These are phyloP conservation scores for Chiroxiphia lanceolata DNA, from an alignment of 2,797 vertebrate species.

Conservation along the genomic window DNA sequence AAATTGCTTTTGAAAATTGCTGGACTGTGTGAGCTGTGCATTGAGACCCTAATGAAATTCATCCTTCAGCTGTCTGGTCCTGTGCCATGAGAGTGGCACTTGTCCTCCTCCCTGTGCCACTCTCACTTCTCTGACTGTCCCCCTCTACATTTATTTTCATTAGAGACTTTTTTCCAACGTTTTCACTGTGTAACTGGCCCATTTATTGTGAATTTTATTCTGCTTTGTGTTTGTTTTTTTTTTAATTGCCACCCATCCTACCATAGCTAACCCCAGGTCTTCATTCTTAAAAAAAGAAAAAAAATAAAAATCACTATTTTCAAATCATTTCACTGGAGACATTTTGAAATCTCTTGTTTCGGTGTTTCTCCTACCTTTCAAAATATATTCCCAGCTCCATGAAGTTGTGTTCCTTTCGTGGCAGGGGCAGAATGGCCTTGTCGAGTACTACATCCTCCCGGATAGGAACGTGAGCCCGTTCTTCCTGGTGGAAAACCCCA, in stretches of 20 bases:
- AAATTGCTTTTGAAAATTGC: background rate
- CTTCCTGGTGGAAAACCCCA: conserved; percentile 60
- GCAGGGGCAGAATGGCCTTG: conserved; percentile 60
- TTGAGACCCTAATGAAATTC: background rate
- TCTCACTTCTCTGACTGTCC: background rate
- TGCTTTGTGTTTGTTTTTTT: background rate
- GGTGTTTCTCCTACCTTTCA: background rate
- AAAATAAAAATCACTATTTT: background rate
- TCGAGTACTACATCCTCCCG: conserved; percentile 56
- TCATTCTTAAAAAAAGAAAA: background rate
- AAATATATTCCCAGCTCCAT: background rate
- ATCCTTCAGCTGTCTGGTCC: background rate
- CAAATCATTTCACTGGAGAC: background rate
- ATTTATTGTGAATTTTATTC: background rate
- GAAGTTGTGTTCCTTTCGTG: background rate
- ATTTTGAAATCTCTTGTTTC: background rate
- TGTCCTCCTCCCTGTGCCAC: background rate
- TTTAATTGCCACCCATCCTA: background rate
- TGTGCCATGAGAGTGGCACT: background rate
- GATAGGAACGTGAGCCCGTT: background rate
- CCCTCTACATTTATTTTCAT: background rate
- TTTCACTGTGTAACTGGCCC: background rate
- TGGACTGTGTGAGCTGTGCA: background rate
- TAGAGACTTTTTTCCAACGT: background rate
- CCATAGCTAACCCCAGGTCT: background rate